Evolutionary conservation across 1,140 invertebrate genomes (phyloP).

Genomic region (Leptinotarsa texana): DNA sequence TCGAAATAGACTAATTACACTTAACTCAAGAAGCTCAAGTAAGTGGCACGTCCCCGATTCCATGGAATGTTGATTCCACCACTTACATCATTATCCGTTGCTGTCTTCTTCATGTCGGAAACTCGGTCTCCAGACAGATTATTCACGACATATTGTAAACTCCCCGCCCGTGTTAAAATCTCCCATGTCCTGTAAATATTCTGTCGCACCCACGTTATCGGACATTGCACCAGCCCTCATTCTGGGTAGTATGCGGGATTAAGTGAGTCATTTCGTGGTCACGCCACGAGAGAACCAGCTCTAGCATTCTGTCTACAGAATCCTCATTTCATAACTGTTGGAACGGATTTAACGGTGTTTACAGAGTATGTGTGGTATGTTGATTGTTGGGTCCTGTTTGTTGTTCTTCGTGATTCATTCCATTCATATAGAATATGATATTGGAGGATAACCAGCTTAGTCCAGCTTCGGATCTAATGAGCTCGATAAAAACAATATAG

Average conservation of each 20-base stretch:
- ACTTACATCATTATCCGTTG: too few relatives aligned
- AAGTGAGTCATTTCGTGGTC: constrained; percentile 27
- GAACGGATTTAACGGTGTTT: constrained; percentile 46
- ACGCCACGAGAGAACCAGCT: background rate
- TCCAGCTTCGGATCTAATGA: too few relatives aligned
- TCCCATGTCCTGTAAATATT: background rate
- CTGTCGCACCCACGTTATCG: constrained; percentile 24
- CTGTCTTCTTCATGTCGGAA: too few relatives aligned
- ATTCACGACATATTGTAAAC: constrained; percentile 1
- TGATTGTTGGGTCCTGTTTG: background rate
- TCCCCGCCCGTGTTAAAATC: background rate
- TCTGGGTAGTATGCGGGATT: constrained; percentile 33
- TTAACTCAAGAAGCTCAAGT: too few relatives aligned
- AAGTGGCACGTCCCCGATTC: too few relatives aligned
- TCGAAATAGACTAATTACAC: too few relatives aligned
- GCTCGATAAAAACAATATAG: too few relatives aligned
- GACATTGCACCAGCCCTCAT: constrained; percentile 37
- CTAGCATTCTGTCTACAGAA: constrained; percentile 33
- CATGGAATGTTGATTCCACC: too few relatives aligned
- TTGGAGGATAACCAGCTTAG: too few relatives aligned
- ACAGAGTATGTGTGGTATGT: constrained; percentile 44
- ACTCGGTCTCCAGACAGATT: background rate
- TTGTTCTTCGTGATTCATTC: background rate
- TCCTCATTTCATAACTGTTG: constrained; percentile 44
- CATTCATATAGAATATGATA: background rate